Base-by-base conservation (phyloP, 2,113 vertebrate genomes). In the Cottus gobio region DNA sequence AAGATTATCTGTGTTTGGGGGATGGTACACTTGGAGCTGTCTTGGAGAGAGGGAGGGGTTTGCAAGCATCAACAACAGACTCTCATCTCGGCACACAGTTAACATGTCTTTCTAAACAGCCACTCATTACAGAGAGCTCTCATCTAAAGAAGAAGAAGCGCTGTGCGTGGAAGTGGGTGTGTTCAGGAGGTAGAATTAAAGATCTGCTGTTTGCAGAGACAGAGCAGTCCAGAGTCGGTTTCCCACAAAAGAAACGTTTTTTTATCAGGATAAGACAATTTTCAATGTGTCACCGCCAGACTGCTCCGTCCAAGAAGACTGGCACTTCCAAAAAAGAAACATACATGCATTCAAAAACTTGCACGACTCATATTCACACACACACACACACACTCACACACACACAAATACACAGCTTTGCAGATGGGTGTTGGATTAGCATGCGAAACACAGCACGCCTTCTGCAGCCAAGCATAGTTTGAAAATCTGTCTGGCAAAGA, bases 31-130 rank as follows among this genome's bases (percentile, higher is more conserved):
- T 89, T 46, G 82, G 76, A 87, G 83, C 85, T 77, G 85, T 83
- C 74, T 85, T 28, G 80, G 83, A 84, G 78, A 92, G 84, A 83
- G 84, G 77, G 85, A 69, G 78, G 85, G 73, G 72, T 60, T 82
- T 84, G 83, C 82, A 86, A 84, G 80, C 85, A 91, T 91, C 76
- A 83, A 87, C 79, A 88, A 54, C 82, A 91, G 75, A 80, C 71
- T 85, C 62, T 81, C 52, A 69, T 39, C 63, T 63, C 10, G 71
- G 50, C 79, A 89, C 73, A 90, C 70, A 80, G 65, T 80, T 48
- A 82, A 26, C 71, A 85, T 28, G 61, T 82, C 71, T 83, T 79
- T 67, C 42, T 61, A 42, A 77, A 86, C 75, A 70, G 79, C 36
- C 67, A 63, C 77, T 87, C 75, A 72, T 77, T 77, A 58, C 72